phyloP scores from a whole-genome alignment of 2,888 invertebrate species.

The Carcina quercana region DNA sequence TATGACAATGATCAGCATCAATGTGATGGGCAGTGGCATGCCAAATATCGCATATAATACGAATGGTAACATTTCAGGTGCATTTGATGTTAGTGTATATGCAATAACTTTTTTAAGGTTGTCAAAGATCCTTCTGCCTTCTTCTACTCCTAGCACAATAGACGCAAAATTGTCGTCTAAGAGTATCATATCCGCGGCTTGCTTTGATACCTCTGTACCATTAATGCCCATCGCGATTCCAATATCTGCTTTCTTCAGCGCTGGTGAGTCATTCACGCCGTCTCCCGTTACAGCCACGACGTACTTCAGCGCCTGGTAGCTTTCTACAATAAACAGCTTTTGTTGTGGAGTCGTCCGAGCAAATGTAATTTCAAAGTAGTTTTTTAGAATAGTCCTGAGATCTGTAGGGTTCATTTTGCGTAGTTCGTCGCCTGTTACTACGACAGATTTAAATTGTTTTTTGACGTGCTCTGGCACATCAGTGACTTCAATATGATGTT shows the following conservation, averaged over 20 bases:
- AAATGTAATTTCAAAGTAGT: constrained; percentile 82
- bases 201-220: constrained; percentile 87
- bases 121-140: constrained; percentile 88
- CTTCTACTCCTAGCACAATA: constrained; percentile 89
- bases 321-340: constrained; percentile 82
- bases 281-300: constrained; percentile 93
- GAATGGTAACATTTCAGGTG: constrained; percentile 90
- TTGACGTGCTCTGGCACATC: constrained; percentile 67
- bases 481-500: constrained; percentile 67
- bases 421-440: constrained; percentile 70
- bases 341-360: constrained; percentile 82
- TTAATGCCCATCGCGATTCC: constrained; percentile 88
- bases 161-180: constrained; percentile 93
- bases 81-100: constrained; percentile 88
- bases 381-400: constrained; percentile 72
- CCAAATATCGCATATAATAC: constrained; percentile 81
- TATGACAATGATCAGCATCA: constrained; percentile 78
- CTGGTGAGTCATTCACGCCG: constrained; percentile 92
- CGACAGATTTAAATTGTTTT: constrained; percentile 47
- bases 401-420: constrained; percentile 71
- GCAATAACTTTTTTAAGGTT: constrained; percentile 91
- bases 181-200: constrained; percentile 93
- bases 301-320: constrained; percentile 83
- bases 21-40: constrained; percentile 82
- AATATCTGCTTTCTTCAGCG: constrained; percentile 89